phyloP scores from a whole-genome alignment of 2,113 vertebrate genomes.

The Grus americana region DNA sequence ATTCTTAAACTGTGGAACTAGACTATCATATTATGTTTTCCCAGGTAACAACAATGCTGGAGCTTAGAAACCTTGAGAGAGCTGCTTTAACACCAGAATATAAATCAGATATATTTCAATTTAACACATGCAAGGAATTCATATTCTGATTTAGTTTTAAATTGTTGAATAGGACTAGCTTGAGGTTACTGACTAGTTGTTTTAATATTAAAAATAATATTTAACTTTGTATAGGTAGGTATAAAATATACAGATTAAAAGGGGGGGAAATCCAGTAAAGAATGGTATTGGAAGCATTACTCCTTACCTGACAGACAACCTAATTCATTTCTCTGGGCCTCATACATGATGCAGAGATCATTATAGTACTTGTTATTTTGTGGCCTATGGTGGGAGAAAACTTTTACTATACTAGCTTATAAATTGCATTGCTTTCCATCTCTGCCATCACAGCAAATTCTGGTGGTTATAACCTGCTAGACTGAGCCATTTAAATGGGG shows the following conservation, averaged over 20 bases:
- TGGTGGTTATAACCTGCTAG: not conserved
- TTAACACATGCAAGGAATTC: not conserved
- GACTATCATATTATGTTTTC: not conserved
- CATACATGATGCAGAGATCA: not conserved
- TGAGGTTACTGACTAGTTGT: not conserved
- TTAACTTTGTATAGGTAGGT: not conserved
- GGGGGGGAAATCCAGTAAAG: not conserved
- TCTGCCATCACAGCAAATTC: not conserved
- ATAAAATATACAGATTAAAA: not conserved
- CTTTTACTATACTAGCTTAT: not conserved
- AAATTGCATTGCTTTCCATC: not conserved
- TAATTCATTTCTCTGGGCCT: not conserved
- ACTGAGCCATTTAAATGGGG: not conserved
- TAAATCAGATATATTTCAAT: not conserved
- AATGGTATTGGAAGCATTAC: not conserved
- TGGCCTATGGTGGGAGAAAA: not conserved
- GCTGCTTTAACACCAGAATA: not conserved
- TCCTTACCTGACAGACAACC: not conserved
- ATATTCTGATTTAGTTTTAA: not conserved
- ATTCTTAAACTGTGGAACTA: not conserved
- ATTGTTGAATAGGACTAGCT: not conserved
- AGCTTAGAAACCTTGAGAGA: not conserved
- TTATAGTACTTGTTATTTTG: not conserved
- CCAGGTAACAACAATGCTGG: not conserved
- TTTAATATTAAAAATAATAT: not conserved